These are phyloP conservation scores for Echinometra lucunter DNA, from an alignment of 53 echinoderm and acorn worm species.

Conservation along the genomic window DNA sequence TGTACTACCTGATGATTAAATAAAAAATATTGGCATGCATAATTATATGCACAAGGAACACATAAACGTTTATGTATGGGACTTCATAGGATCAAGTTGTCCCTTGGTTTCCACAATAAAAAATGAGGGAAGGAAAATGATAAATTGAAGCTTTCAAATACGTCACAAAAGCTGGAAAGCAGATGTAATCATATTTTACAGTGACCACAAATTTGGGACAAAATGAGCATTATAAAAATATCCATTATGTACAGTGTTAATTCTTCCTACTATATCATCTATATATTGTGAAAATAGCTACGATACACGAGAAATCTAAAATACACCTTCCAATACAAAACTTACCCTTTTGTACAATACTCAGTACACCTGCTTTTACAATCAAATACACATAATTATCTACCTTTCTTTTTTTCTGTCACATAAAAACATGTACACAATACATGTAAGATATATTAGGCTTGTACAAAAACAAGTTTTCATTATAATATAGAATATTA, in stretches of 20 bases:
- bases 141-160: background rate
- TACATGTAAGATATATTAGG: background rate
- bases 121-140: background rate
- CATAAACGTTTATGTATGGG: too few species aligned
- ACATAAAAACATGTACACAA: background rate
- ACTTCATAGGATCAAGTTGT: too few species aligned
- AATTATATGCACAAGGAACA: too few species aligned
- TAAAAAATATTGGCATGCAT: too few species aligned
- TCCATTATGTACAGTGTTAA: slow-evolving; percentile 30
- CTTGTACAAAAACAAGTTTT: slow-evolving; percentile 29
- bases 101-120: background rate
- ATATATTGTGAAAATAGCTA: slow-evolving; percentile 42
- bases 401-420: background rate
- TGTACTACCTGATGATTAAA: too few species aligned
- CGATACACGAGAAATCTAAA: slow-evolving; percentile 10
- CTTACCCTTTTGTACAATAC: background rate
- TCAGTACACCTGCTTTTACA: background rate
- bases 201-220: background rate
- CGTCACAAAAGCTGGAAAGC: background rate
- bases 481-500: slow-evolving; percentile 35
- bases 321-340: slow-evolving; percentile 34
- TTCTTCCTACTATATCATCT: background rate
- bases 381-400: background rate
- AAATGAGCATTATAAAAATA: slow-evolving; percentile 49
- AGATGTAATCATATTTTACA: background rate